A percentile compares a stretch with the other conserved stretches of the same genome.
phyloP scores from a whole-genome alignment of 2,888 invertebrate genomes.

The Pyrocoelia pectoralis region DNA sequence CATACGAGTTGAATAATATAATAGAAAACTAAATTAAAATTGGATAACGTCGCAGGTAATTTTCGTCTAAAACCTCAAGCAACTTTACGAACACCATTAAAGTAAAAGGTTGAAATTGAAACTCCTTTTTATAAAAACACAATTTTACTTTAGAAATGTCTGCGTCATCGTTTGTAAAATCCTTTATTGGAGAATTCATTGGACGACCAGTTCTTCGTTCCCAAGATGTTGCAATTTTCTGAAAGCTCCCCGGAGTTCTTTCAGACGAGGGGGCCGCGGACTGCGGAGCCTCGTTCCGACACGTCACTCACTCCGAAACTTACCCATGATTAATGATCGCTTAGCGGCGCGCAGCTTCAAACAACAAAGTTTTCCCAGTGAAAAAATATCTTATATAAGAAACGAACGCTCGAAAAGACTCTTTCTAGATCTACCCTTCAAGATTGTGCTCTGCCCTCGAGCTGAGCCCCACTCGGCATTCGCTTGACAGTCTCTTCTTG shows the following conservation, averaged over 20 bases:
- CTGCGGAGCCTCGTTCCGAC: constrained; percentile 55
- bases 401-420: constrained; percentile 61
- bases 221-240: constrained; percentile 61
- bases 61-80: background rate
- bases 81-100: background rate
- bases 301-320: constrained; percentile 64
- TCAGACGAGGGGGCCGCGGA: constrained; percentile 54
- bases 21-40: background rate
- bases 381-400: constrained; percentile 63
- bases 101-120: constrained; percentile 8
- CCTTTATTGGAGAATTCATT: constrained; percentile 47
- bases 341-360: constrained; percentile 65
- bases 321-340: constrained; percentile 67
- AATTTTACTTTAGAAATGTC: constrained; percentile 30
- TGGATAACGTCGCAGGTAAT: background rate
- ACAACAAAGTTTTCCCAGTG: constrained; percentile 72
- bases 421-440: constrained; percentile 62
- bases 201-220: constrained; percentile 48
- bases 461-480: constrained; percentile 43
- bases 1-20: background rate
- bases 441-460: constrained; percentile 57
- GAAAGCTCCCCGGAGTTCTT: constrained; percentile 61
- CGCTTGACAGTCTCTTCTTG: constrained; percentile 45
- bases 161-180: constrained; percentile 36
- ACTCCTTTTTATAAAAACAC: constrained; percentile 5